Evolutionary conservation across 2,113 vertebrate species (phyloP).

Genomic region (Limanda limanda): DNA sequence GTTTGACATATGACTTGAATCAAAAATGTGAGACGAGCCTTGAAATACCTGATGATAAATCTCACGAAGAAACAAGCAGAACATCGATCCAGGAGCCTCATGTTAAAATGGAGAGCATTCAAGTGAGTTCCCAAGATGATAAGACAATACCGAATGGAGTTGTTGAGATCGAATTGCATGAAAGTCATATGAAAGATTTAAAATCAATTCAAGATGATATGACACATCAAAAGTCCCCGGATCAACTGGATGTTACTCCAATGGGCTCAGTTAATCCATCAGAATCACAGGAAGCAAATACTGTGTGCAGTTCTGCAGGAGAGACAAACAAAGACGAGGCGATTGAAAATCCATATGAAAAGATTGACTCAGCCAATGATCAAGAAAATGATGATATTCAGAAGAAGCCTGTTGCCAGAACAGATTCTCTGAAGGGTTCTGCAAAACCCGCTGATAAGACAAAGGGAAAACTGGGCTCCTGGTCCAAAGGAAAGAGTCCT

Average conservation of each 20-base stretch:
- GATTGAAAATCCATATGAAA: conserved; percentile 8
- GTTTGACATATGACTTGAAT: conserved; percentile 16
- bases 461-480: conserved; percentile 62
- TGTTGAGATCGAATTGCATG: neutral
- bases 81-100: neutral
- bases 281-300: conserved; percentile 23
- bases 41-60: conserved; percentile 37
- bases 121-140: conserved; percentile 25
- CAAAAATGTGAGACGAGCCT: conserved; percentile 16
- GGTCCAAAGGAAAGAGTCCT: conserved; percentile 82
- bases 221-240: conserved; percentile 15
- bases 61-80: neutral
- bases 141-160: neutral
- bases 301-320: neutral
- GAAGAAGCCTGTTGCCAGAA: conserved; percentile 43
- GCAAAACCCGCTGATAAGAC: conserved; percentile 58
- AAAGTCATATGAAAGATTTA: neutral
- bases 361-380: neutral
- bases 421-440: conserved; percentile 43
- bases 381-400: conserved; percentile 19
- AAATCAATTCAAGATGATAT: conserved; percentile 22
- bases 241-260: conserved; percentile 13
- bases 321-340: conserved; percentile 1
- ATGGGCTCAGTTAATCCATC: neutral
- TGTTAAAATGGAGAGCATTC: neutral